Evolutionary conservation across 2,888 invertebrate species (phyloP).

Genomic region (Gisinianus flammeolus): DNA sequence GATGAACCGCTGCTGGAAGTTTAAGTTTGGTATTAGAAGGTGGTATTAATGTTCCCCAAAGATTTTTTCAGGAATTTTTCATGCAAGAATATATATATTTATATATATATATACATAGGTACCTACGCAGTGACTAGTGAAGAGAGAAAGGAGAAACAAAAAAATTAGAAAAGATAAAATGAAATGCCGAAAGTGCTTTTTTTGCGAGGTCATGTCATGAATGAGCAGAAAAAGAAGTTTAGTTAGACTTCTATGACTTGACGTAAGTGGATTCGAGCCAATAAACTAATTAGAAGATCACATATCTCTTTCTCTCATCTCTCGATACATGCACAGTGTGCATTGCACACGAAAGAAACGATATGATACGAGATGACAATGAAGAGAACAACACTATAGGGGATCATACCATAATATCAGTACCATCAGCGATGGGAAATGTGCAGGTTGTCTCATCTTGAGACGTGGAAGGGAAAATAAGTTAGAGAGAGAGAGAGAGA

Average conservation of each 20-base stretch:
- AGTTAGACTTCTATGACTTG: slow-evolving; percentile 19
- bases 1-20: background rate
- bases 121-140: background rate
- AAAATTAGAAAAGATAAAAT: slow-evolving; percentile 5
- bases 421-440: too few relatives aligned
- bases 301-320: slow-evolving; percentile 27
- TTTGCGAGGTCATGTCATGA: slow-evolving; percentile 25
- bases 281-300: slow-evolving; percentile 44
- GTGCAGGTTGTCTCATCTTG: too few relatives aligned
- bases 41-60: background rate
- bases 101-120: too few relatives aligned
- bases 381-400: too few relatives aligned
- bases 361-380: too few relatives aligned
- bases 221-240: slow-evolving; percentile 26
- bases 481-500: background rate
- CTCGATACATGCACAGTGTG: background rate
- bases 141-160: background rate
- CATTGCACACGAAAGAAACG: background rate
- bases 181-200: slow-evolving; percentile 24
- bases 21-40: background rate
- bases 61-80: slow-evolving; percentile 5
- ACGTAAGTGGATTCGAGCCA: slow-evolving; percentile 43
- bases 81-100: too few relatives aligned
- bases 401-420: too few relatives aligned
- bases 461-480: background rate